Evolutionary conservation across 2,888 invertebrate species (phyloP).

Genomic region (Pollenia angustigena): DNA sequence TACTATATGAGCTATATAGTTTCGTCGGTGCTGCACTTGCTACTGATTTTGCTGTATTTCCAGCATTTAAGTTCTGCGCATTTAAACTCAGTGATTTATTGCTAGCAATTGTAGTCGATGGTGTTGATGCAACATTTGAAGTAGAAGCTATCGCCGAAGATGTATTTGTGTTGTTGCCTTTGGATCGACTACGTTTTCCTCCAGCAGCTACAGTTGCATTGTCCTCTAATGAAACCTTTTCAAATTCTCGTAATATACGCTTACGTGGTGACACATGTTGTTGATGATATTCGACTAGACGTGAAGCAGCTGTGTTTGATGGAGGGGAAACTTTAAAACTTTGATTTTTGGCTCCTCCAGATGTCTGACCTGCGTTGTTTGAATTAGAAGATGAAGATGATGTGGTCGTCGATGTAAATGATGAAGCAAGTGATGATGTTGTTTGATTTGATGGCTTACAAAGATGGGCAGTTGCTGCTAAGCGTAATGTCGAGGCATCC

Average conservation of each 20-base stretch:
- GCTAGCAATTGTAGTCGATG: slow-evolving; percentile 32
- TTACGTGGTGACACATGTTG: slow-evolving; percentile 91
- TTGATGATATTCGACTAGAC: slow-evolving; percentile 83
- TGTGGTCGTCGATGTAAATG: slow-evolving; percentile 25
- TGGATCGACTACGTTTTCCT: slow-evolving; percentile 87
- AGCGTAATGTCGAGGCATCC: slow-evolving; percentile 81
- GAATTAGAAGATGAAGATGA: slow-evolving; percentile 53
- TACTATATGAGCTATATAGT: slow-evolving; percentile 91
- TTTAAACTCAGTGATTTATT: slow-evolving; percentile 59
- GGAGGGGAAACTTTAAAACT: slow-evolving; percentile 79
- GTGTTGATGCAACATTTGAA: slow-evolving; percentile 49
- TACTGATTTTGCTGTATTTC: slow-evolving; percentile 63
- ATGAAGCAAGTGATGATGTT: slow-evolving; percentile 29
- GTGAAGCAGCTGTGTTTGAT: slow-evolving; percentile 79
- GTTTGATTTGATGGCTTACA: slow-evolving; percentile 56
- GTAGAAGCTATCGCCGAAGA: slow-evolving; percentile 20
- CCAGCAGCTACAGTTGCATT: slow-evolving; percentile 81
- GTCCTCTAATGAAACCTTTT: slow-evolving; percentile 88
- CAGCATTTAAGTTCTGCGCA: slow-evolving; percentile 43
- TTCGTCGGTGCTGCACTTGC: slow-evolving; percentile 77
- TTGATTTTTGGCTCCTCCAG: slow-evolving; percentile 57
- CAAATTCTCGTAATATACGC: slow-evolving; percentile 92
- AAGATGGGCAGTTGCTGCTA: slow-evolving; percentile 73
- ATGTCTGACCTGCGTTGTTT: slow-evolving; percentile 15
- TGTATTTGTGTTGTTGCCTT: slow-evolving; percentile 73